phyloP scores from a whole-genome alignment of 2,113 vertebrate genomes.

The Petaurus breviceps region DNA sequence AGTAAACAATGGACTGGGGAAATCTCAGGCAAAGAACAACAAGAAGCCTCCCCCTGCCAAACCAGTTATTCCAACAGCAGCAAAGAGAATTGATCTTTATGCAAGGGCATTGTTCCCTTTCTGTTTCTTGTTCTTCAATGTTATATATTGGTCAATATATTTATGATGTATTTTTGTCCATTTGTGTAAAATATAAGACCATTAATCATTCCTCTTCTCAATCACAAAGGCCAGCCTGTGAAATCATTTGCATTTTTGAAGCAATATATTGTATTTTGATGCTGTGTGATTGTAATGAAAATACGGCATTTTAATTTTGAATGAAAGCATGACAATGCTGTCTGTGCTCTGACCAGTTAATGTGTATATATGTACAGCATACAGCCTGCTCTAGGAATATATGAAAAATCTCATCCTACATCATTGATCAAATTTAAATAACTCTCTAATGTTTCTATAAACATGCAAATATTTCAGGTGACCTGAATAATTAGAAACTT shows the following conservation, averaged over 20 bases:
- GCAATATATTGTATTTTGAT: conserved; percentile 86
- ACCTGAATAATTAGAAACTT: conserved; percentile 78
- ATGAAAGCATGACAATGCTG: conserved; percentile 88
- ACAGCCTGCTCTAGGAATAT: conserved; percentile 83
- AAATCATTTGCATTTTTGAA: conserved; percentile 85
- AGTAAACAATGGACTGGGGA: conserved; percentile 87
- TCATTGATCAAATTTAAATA: conserved; percentile 74
- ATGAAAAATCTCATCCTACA: conserved; percentile 76
- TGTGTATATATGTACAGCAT: conserved; percentile 85
- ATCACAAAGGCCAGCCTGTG: conserved; percentile 81
- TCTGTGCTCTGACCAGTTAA: conserved; percentile 78
- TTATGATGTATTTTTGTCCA: conserved; percentile 89
- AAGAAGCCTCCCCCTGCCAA: conserved; percentile 96
- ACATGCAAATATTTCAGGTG: conserved; percentile 79
- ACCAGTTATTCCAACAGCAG: conserved; percentile 96
- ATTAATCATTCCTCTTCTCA: conserved; percentile 75
- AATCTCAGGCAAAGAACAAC: conserved; percentile 93
- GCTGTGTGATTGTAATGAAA: conserved; percentile 82
- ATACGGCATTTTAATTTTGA: conserved; percentile 81
- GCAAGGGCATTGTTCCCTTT: conserved; percentile 97
- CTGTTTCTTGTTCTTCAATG: conserved; percentile 98
- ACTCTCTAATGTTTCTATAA: conserved; percentile 74
- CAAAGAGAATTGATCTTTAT: conserved; percentile 97
- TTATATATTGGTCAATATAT: conserved; percentile 99
- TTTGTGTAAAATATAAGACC: conserved; percentile 75